phyloP scores from a whole-genome alignment of 2,113 vertebrate genomes.

The Phycodurus eques region DNA sequence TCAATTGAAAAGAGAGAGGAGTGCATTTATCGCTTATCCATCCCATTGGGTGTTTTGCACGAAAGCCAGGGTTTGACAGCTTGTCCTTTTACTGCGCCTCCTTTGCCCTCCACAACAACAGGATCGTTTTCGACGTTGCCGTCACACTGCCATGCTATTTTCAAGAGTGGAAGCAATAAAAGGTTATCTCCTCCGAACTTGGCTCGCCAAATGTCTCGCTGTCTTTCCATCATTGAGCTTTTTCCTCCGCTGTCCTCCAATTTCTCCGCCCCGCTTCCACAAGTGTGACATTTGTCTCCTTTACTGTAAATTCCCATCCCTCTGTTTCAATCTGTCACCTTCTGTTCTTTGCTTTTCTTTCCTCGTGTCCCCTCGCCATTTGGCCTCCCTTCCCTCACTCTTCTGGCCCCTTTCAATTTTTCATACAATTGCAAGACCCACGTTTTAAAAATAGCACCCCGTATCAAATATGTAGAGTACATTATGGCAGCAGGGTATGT shows the following conservation, averaged over 20 bases:
- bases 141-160: slow-evolving; percentile 47
- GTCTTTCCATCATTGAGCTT: slow-evolving; percentile 30
- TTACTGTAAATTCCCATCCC: slow-evolving; percentile 43
- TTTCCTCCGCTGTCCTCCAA: not conserved
- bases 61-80: slow-evolving; percentile 16
- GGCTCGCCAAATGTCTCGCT: slow-evolving; percentile 24
- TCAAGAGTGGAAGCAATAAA: slow-evolving; percentile 49
- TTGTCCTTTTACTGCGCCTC: slow-evolving; percentile 22
- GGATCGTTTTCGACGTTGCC: slow-evolving; percentile 33
- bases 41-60: not conserved
- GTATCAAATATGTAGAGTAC: slow-evolving; percentile 79
- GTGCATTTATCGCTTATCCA: not conserved
- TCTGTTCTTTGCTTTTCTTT: slow-evolving; percentile 27
- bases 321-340: slow-evolving; percentile 19
- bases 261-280: slow-evolving; percentile 16
- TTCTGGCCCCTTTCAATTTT: slow-evolving; percentile 70
- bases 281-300: slow-evolving; percentile 56
- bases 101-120: slow-evolving; percentile 16
- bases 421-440: slow-evolving; percentile 74
- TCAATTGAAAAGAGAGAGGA: not conserved
- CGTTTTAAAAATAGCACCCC: slow-evolving; percentile 74
- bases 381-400: slow-evolving; percentile 31
- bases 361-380: slow-evolving; percentile 26
- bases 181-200: slow-evolving; percentile 49
- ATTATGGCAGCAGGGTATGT: slow-evolving; percentile 54